Conservation (phyloP, 2,888 invertebrate genomes). For the Heliconius aoede region DNA sequence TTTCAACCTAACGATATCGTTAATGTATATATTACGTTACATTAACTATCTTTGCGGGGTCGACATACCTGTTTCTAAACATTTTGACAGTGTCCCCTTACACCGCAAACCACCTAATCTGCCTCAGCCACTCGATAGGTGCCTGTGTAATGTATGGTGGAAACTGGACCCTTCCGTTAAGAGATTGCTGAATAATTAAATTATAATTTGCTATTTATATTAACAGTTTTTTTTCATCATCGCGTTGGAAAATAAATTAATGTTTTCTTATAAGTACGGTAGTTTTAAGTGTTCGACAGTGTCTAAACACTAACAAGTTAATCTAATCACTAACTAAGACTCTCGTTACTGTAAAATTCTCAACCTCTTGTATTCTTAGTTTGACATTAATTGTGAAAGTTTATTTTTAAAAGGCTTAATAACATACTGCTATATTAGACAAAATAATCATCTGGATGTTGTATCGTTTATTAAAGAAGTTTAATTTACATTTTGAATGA, state of each 20-base stretch:
- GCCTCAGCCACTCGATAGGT: slow-evolving; percentile 4
- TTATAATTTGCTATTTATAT: not conserved
- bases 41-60: slow-evolving; percentile 4
- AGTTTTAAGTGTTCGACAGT: not conserved
- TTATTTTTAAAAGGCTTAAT: not conserved
- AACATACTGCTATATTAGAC: not conserved
- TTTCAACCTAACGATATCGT: not conserved
- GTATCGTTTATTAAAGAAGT: not conserved
- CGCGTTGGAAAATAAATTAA: too few species aligned
- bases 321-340: too few species aligned
- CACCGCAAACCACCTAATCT: slow-evolving; percentile 27
- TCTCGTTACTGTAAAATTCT: not conserved
- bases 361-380: not conserved
- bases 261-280: not conserved
- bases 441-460: not conserved
- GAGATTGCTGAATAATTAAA: slow-evolving; percentile 8
- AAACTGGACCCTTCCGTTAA: slow-evolving; percentile 11
- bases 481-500: too few species aligned
- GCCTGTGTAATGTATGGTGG: slow-evolving; percentile 13
- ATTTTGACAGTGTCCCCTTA: slow-evolving; percentile 23
- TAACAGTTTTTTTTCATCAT: too few species aligned
- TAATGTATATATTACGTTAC: not conserved
- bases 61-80: slow-evolving; percentile 21
- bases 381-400: not conserved
- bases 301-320: not conserved